phyloP scores from a whole-genome alignment of 1,140 invertebrate species.

The Bilobella aurantiaca region DNA sequence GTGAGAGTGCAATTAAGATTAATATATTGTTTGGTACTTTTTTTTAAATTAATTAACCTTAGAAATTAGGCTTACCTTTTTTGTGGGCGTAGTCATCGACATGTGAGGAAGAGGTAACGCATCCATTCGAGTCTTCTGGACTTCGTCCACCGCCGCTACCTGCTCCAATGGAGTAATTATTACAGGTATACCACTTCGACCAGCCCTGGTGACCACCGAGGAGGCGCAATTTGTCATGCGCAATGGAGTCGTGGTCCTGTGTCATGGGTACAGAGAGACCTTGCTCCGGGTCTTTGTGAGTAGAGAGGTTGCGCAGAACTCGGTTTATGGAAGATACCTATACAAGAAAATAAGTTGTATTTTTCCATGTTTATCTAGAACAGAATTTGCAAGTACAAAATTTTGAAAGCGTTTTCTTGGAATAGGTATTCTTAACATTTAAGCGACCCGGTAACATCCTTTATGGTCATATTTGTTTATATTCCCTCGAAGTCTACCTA shows the following conservation, averaged over 20 bases:
- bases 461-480: background rate
- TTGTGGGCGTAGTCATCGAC: constrained; percentile 28
- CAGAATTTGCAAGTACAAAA: background rate
- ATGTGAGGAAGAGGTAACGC: constrained; percentile 31
- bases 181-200: constrained; percentile 32
- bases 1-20: too few relatives aligned
- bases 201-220: constrained; percentile 28
- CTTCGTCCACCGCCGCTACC: constrained; percentile 18
- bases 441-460: background rate
- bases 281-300: constrained; percentile 61
- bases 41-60: background rate
- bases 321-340: constrained; percentile 99
- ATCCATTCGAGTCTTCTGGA: constrained; percentile 33
- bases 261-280: constrained; percentile 12
- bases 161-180: constrained; percentile 20
- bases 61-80: constrained; percentile 26
- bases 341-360: background rate
- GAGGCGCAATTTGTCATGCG: constrained; percentile 35
- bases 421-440: background rate
- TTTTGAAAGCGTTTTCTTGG: background rate
- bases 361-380: background rate
- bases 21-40: background rate
- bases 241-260: constrained; percentile 28
- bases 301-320: constrained; percentile 85
- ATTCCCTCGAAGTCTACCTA: background rate